phyloP scores from a whole-genome alignment of 2,888 invertebrate genomes.

The Epinotia bilunana region DNA sequence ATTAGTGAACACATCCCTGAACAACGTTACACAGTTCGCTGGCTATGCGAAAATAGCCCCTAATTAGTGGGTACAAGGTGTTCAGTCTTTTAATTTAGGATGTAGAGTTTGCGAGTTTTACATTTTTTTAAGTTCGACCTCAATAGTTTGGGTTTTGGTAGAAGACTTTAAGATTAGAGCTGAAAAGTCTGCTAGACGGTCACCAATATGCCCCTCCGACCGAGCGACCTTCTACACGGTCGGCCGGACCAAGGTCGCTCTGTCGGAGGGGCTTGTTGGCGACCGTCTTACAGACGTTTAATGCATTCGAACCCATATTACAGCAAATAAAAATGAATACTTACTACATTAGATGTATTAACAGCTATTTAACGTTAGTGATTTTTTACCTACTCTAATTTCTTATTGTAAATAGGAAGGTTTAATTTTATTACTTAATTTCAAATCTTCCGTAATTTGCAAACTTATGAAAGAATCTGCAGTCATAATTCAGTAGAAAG shows the following conservation, averaged over 20 bases:
- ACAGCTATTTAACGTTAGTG: not conserved
- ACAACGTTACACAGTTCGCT: not conserved
- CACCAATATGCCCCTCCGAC: too few relatives aligned
- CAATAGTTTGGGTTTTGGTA: slow-evolving; percentile 1
- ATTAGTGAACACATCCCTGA: slow-evolving; percentile 21
- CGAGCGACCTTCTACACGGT: too few relatives aligned
- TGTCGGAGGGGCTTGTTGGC: too few relatives aligned
- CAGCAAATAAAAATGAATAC: not conserved
- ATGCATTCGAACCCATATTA: not conserved
- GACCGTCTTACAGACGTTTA: too few relatives aligned
- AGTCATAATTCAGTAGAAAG: not conserved
- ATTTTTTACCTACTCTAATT: not conserved
- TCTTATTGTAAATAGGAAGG: not conserved
- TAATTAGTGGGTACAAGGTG: slow-evolving; percentile 3
- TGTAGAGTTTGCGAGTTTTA: slow-evolving; percentile 1
- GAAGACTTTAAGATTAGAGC: too few relatives aligned
- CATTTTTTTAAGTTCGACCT: slow-evolving; percentile 20
- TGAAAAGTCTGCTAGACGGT: too few relatives aligned
- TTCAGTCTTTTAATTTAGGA: not conserved
- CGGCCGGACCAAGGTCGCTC: too few relatives aligned
- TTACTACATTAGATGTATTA: not conserved
- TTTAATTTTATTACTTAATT: too few relatives aligned
- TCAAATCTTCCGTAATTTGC: too few relatives aligned
- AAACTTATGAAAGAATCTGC: too few relatives aligned
- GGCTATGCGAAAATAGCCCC: not conserved